These are phyloP conservation scores for Malurus leucopterus DNA, from an alignment of 2,797 vertebrate species.

Conservation along the genomic window DNA sequence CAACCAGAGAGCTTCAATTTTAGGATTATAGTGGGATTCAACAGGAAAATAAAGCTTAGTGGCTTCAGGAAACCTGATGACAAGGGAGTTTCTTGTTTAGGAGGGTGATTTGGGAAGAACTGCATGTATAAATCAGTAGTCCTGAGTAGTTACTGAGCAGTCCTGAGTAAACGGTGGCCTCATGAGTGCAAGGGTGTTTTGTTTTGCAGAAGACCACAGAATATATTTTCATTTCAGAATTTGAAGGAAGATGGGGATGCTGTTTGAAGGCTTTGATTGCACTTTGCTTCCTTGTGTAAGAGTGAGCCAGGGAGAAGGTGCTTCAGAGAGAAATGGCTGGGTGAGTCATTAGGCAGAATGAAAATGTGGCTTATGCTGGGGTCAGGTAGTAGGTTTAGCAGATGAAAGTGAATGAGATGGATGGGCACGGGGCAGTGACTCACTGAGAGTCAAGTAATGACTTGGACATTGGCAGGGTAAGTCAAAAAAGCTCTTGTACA, in stretches of 20 bases:
- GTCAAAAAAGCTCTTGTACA: neutral
- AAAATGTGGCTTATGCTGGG: neutral
- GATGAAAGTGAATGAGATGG: neutral
- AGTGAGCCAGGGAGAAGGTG: neutral
- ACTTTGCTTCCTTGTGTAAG: neutral
- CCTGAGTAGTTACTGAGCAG: neutral
- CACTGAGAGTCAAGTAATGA: neutral
- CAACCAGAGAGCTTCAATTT: neutral
- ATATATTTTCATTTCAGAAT: neutral
- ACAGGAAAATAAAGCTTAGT: neutral
- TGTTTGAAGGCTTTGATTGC: neutral
- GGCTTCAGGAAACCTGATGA: neutral
- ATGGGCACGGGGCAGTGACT: rapidly evolving
- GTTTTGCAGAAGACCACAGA: neutral
- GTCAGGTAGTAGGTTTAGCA: neutral
- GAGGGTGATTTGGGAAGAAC: neutral
- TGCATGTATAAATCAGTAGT: neutral
- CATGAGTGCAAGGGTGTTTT: neutral
- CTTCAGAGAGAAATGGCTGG: neutral
- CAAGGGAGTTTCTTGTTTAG: neutral
- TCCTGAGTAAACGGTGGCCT: neutral
- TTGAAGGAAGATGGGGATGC: neutral
- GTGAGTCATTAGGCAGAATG: neutral
- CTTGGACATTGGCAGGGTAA: neutral
- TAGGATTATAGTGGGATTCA: neutral